Evolutionary conservation across 1,140 invertebrate species (phyloP).

Genomic region (Heterodera carotae): DNA sequence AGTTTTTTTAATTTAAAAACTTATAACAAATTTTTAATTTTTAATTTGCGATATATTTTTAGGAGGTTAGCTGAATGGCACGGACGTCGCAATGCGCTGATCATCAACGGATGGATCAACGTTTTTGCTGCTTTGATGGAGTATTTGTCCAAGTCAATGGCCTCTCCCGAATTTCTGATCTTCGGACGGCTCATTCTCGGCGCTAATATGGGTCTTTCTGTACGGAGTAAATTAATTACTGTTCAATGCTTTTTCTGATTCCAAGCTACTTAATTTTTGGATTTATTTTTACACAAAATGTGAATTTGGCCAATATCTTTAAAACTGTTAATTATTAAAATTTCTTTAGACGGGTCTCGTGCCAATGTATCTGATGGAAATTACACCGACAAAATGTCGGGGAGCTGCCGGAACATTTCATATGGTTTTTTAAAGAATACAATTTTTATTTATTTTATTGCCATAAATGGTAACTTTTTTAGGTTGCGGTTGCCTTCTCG

Average conservation of each 20-base stretch:
- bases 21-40: too few relatives aligned
- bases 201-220: constrained; percentile 66
- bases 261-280: too few relatives aligned
- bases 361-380: constrained; percentile 67
- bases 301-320: not conserved
- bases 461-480: constrained; percentile 20
- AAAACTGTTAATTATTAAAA: not conserved
- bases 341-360: constrained; percentile 58
- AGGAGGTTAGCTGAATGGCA: constrained; percentile 57
- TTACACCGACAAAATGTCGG: constrained; percentile 64
- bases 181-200: constrained; percentile 59
- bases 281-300: too few relatives aligned
- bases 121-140: constrained; percentile 60
- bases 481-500: constrained; percentile 64
- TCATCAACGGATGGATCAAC: constrained; percentile 59
- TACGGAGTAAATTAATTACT: not conserved
- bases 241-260: too few relatives aligned
- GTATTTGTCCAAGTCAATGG: constrained; percentile 49
- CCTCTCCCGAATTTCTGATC: constrained; percentile 60
- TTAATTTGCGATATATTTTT: too few relatives aligned
- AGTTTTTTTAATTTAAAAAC: too few relatives aligned
- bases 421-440: constrained; percentile 65
- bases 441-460: constrained; percentile 48
- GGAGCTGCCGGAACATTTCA: constrained; percentile 67
- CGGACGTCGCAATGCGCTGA: constrained; percentile 59